Evolutionary conservation across 2,113 vertebrate genomes (phyloP).

Genomic region (Pao palembangensis): DNA sequence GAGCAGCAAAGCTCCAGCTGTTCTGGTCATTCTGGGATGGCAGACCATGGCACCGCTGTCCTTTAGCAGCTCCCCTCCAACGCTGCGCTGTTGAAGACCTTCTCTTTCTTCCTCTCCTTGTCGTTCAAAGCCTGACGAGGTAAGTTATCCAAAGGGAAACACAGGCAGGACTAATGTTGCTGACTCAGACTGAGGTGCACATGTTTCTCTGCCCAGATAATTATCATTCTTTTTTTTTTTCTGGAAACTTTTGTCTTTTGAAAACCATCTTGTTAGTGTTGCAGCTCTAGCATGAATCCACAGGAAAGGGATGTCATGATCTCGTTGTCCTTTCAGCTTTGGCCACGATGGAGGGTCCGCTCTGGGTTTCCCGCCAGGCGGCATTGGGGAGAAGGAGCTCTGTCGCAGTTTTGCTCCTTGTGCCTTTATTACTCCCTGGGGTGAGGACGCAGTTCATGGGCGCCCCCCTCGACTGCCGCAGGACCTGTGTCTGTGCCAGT

Average conservation of each 20-base stretch:
- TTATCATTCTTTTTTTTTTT: background rate
- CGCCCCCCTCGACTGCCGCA: constrained; percentile 74
- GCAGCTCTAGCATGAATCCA: background rate
- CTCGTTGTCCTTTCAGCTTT: constrained; percentile 41
- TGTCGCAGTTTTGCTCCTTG: constrained; percentile 48
- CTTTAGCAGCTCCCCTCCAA: constrained; percentile 1
- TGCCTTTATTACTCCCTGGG: constrained; percentile 47
- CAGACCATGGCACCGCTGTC: constrained; percentile 9
- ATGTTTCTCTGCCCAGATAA: background rate
- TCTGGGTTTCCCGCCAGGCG: constrained; percentile 10
- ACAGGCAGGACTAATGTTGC: constrained; percentile 9
- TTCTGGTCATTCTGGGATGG: constrained; percentile 14
- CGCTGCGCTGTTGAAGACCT: constrained; percentile 11
- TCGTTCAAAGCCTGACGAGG: constrained; percentile 18
- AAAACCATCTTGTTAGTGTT: background rate
- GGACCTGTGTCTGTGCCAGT: constrained; percentile 88
- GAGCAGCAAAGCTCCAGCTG: constrained; percentile 20
- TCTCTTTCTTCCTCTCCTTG: background rate
- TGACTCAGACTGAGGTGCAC: background rate
- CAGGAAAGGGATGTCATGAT: constrained; percentile 1
- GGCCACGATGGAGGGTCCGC: constrained; percentile 41
- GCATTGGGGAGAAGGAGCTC: constrained; percentile 22
- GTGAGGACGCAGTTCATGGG: constrained; percentile 30
- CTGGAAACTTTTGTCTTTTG: no score
- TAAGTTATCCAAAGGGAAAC: constrained; percentile 8